Conservation (phyloP, 2,113 vertebrate species). For the Vireo altiloquus region DNA sequence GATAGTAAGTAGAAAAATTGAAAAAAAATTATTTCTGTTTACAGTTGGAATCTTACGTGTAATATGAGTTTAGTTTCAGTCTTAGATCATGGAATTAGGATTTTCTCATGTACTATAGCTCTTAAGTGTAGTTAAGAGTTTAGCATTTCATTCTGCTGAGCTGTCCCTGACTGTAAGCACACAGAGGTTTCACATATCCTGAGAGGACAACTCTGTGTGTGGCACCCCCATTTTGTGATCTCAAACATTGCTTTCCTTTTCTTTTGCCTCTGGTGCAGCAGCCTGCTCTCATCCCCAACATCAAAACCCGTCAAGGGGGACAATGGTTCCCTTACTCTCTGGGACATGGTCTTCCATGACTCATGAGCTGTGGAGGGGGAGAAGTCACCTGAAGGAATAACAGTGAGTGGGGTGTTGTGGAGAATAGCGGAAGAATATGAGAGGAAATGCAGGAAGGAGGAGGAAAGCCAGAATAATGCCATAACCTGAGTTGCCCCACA, state of each 20-base stretch:
- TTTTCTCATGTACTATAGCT: not conserved
- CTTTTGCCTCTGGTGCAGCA: not conserved
- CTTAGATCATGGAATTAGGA: not conserved
- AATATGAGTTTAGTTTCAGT: not conserved
- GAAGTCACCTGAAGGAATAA: not conserved
- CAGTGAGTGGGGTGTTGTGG: not conserved
- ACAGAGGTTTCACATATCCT: not conserved
- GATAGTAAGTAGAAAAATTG: not conserved
- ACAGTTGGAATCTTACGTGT: not conserved
- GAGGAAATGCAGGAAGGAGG: not conserved
- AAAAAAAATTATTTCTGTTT: not conserved
- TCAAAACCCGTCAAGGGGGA: not conserved
- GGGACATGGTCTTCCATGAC: not conserved
- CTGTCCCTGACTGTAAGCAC: not conserved
- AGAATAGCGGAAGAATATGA: not conserved
- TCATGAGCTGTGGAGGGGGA: not conserved
- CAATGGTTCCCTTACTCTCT: not conserved
- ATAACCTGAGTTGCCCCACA: not conserved
- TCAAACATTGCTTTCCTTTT: not conserved
- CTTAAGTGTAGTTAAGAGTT: not conserved
- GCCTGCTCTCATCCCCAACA: not conserved
- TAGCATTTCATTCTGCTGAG: not conserved
- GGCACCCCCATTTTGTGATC: not conserved
- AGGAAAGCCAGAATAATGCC: not conserved
- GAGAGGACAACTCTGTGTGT: not conserved